These are phyloP conservation scores for Protophormia terraenovae DNA, from an alignment of 2,888 invertebrate species.

Conservation along the genomic window DNA sequence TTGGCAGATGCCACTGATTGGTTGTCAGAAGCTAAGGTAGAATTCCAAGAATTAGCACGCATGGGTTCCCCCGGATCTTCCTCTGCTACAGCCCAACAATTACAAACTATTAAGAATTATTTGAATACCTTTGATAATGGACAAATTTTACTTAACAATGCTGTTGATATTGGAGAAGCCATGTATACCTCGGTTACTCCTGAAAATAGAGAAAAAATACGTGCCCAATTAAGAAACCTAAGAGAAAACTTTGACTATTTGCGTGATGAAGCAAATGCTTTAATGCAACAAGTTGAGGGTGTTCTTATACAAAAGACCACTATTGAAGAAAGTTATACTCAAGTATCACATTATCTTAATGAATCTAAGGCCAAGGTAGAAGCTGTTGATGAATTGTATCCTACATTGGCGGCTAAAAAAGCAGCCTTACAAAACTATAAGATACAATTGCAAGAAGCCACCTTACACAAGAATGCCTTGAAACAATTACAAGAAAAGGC, in stretches of 20 bases:
- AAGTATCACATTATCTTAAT: conserved; percentile 92
- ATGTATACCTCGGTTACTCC: conserved; percentile 93
- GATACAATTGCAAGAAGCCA: conserved; percentile 91
- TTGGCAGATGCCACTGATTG: conserved; percentile 89
- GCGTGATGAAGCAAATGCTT: conserved; percentile 91
- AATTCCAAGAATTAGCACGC: conserved; percentile 87
- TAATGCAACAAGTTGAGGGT: conserved; percentile 93
- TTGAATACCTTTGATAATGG: conserved; percentile 87
- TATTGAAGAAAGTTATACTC: conserved; percentile 94
- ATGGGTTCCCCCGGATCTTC: conserved; percentile 88
- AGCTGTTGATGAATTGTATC: conserved; percentile 87
- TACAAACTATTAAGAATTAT: conserved; percentile 87
- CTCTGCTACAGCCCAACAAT: conserved; percentile 87
- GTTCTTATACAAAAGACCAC: conserved; percentile 94
- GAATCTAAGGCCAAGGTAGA: conserved; percentile 90
- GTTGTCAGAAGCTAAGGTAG: conserved; percentile 88
- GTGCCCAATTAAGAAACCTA: conserved; percentile 90
- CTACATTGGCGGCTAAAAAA: conserved; percentile 94
- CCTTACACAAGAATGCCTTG: conserved; percentile 91
- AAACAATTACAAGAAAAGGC: conserved; percentile 92
- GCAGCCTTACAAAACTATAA: conserved; percentile 91
- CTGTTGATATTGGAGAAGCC: conserved; percentile 93
- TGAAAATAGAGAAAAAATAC: conserved; percentile 92
- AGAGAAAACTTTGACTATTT: conserved; percentile 92
- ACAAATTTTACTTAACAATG: conserved; percentile 88